Evolutionary conservation across 2,113 vertebrate genomes (phyloP), one percentile per base, ranked within the genome.

Genomic region (Perccottus glenii): DNA sequence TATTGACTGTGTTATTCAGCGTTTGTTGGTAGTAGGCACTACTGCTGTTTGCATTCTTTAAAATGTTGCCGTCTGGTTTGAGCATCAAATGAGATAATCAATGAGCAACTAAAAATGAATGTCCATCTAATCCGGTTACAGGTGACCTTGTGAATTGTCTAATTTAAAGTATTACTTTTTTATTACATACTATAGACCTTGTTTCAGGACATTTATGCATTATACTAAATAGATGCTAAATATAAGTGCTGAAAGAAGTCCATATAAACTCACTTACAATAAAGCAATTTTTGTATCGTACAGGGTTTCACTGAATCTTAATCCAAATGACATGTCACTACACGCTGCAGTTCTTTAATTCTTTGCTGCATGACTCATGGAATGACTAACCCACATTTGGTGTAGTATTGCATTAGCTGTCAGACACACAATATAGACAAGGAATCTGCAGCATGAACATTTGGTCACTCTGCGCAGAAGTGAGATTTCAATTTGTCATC

Each of bases 321-420:
- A 27, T 14, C 32, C 3, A 0, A 12, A 64, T 47, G 15, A 11
- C 44, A 15, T 55, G 47, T 47, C 38, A 43, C 64, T 27, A 40
- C 35, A 45, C 9, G 16, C 19, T 6, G 43, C 35, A 63, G 56
- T 15, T 32, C 10, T 35, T 12, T 42, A 44, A 64, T 43, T 35
- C 5, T 14, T 8, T n/a, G 73, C 60, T 63, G 59, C n/a, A 7
- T 81, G 77, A 85, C 50, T 86, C 81, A 84, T 47, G 44, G 1
- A 16, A 60, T 73, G 82, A 75, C 60, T 66, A 79, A 67, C 47
- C 35, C 68, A 35, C 3, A 7, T 50, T 52, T 27, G 61, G 60
- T 73, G 46, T 73, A 40, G 16, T 60, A 4, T 82, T 72, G 40
- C 73, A 70, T 80, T 81, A 82, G 81, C 85, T 83, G 81, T 76